Evolutionary conservation across 2,113 vertebrate genomes (phyloP).

Genomic region (Onychostruthus taczanowskii): DNA sequence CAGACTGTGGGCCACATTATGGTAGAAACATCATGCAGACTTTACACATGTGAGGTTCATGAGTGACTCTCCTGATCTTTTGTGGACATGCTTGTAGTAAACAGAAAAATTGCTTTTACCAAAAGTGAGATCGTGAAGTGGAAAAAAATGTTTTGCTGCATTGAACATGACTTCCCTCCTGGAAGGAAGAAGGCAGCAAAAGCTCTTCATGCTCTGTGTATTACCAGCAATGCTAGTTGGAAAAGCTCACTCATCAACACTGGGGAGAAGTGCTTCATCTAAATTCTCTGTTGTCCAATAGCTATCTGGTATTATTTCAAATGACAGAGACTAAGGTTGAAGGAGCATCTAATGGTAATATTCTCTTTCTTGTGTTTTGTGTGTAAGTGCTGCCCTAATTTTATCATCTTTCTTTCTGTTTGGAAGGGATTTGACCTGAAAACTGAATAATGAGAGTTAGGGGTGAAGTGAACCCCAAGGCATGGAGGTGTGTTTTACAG

Average conservation of each 20-base stretch:
- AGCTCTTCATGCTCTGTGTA: background rate
- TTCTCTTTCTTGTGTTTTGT: background rate
- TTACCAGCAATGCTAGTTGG: background rate
- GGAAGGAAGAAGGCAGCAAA: background rate
- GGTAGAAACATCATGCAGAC: background rate
- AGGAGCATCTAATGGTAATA: background rate
- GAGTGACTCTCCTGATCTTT: background rate
- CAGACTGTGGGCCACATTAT: background rate
- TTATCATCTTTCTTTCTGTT: background rate
- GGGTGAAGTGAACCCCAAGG: background rate
- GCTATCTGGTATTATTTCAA: background rate
- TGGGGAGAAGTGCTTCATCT: background rate
- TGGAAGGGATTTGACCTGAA: background rate
- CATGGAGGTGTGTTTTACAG: background rate
- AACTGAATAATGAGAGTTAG: background rate
- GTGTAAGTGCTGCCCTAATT: background rate
- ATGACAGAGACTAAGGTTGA: background rate
- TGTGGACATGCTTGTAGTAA: background rate
- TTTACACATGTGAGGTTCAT: background rate
- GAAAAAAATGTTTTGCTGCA: slow-evolving; percentile 18
- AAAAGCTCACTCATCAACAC: background rate
- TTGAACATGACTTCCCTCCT: background rate
- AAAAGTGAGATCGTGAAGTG: slow-evolving; percentile 20
- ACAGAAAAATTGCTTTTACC: slow-evolving; percentile 6
- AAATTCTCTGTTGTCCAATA: background rate